Percentiles rank a stretch among this genome's conserved stretches.
These are phyloP conservation scores for Muscicapa comitata DNA, from an alignment of 2,797 vertebrate genomes.

Conservation along the genomic window DNA sequence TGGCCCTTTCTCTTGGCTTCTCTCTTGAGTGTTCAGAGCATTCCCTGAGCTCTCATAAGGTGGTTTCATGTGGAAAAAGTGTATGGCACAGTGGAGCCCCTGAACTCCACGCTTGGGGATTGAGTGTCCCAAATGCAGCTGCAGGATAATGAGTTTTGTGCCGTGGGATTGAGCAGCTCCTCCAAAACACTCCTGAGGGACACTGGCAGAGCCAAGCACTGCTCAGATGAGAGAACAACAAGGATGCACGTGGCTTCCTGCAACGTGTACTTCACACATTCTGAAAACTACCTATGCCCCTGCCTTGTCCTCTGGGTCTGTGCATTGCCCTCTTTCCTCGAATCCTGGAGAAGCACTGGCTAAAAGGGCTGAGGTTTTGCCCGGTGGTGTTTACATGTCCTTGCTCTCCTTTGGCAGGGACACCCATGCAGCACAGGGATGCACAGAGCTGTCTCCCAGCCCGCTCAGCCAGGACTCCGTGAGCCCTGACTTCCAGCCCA, in stretches of 20 bases:
- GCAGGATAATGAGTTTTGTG: not conserved
- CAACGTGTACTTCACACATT: not conserved
- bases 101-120: not conserved
- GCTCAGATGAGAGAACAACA: not conserved
- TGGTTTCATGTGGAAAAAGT: not conserved
- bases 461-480: not conserved
- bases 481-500: conserved; percentile 45
- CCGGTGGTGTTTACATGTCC: not conserved
- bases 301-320: not conserved
- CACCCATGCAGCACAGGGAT: conserved; percentile 59
- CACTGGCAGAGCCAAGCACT: not conserved
- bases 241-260: not conserved
- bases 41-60: not conserved
- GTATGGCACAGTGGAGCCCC: not conserved
- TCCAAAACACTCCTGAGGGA: not conserved
- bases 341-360: not conserved
- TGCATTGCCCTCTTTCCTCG: not conserved
- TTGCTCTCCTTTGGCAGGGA: conserved; percentile 71
- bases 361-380: not conserved
- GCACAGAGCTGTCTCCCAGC: conserved; percentile 10
- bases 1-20: not conserved
- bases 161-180: not conserved
- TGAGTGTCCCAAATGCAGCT: not conserved
- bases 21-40: not conserved
- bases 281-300: not conserved